phyloP scores from a whole-genome alignment of 2,113 vertebrate species.

The Piaya cayana region DNA sequence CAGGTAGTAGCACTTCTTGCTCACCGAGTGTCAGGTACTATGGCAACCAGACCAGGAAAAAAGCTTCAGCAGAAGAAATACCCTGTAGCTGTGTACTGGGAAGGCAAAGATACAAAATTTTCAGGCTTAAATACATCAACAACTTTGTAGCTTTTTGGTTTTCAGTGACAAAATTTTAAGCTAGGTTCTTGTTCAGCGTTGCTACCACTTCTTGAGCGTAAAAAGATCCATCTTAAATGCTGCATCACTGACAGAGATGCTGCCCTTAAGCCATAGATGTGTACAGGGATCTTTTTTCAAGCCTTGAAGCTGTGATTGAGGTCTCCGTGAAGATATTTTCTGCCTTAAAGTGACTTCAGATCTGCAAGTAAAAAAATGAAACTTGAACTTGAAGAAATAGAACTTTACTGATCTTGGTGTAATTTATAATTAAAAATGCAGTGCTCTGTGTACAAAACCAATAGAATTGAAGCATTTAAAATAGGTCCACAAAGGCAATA shows the following conservation, averaged over 20 bases:
- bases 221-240: background rate
- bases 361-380: background rate
- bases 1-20: background rate
- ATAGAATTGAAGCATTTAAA: background rate
- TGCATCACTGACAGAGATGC: background rate
- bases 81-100: background rate
- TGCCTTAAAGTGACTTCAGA: background rate
- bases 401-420: background rate
- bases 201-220: background rate
- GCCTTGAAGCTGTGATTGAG: background rate
- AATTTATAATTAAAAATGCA: background rate
- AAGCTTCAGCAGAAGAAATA: background rate
- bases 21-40: rapidly evolving
- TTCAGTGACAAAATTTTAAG: background rate
- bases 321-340: background rate
- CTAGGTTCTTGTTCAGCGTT: background rate
- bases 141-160: background rate
- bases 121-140: background rate
- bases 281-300: background rate
- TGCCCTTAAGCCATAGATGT: background rate
- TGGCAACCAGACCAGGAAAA: background rate
- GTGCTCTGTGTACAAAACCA: background rate
- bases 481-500: background rate
- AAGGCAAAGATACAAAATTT: background rate
- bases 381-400: background rate